phyloP scores from a whole-genome alignment of 2,797 vertebrate genomes.

The Alosa sapidissima region DNA sequence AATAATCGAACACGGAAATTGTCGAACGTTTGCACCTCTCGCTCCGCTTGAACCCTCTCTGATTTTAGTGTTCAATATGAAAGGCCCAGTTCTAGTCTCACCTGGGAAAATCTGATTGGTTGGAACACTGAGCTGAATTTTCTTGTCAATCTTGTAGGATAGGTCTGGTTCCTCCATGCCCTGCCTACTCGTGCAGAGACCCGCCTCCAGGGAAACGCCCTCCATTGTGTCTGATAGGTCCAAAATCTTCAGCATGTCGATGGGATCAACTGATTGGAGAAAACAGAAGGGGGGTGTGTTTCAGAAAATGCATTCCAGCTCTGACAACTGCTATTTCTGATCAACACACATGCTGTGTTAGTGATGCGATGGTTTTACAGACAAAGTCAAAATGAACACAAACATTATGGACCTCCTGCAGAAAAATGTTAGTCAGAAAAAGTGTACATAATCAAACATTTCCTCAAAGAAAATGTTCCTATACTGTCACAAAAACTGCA shows the following conservation, averaged over 20 bases:
- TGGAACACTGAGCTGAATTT: slow-evolving; percentile 77
- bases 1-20: no score
- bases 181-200: slow-evolving; percentile 78
- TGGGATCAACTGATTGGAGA: slow-evolving; percentile 59
- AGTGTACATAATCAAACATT: no score
- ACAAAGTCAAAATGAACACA: no score
- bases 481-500: no score
- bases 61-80: no score
- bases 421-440: no score
- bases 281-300: neutral
- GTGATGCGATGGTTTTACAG: no score
- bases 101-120: slow-evolving; percentile 84
- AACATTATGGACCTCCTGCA: no score
- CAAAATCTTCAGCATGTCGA: slow-evolving; percentile 81
- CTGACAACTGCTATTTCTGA: neutral
- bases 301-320: neutral
- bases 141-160: slow-evolving; percentile 79
- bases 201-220: slow-evolving; percentile 77
- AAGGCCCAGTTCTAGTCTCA: slow-evolving; percentile 44
- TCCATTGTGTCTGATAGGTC: slow-evolving; percentile 76
- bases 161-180: slow-evolving; percentile 76
- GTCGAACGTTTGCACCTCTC: no score
- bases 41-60: no score
- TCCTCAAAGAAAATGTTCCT: no score
- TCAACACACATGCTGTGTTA: no score